A percentile compares a stretch with the other conserved stretches of the same genome.
phyloP scores from a whole-genome alignment of 2,797 vertebrate genomes.

The Otolemur crassicaudatus region DNA sequence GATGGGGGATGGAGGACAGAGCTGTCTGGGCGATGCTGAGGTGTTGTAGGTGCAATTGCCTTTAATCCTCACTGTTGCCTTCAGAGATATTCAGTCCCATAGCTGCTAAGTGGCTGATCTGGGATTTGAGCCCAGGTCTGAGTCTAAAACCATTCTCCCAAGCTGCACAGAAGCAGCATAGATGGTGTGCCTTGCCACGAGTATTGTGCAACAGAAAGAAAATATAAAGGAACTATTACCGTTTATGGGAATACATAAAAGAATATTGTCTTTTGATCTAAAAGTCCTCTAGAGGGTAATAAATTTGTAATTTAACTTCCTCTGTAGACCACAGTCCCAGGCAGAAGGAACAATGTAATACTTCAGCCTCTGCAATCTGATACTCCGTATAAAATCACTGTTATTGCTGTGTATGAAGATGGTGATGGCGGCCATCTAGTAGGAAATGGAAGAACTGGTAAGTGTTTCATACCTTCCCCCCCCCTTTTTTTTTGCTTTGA shows the following conservation, averaged over 20 bases:
- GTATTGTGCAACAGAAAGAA: neutral
- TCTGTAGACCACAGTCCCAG: constrained; percentile 93
- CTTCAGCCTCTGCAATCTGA: constrained; percentile 94
- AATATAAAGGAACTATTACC: neutral
- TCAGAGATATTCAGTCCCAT: neutral
- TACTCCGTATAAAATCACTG: constrained; percentile 96
- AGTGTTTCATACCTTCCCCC: neutral
- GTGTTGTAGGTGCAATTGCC: fast-evolving
- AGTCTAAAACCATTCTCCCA: neutral
- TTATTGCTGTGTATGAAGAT: constrained; percentile 95
- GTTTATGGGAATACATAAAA: neutral
- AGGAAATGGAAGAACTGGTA: constrained; percentile 95
- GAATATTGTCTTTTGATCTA: constrained; percentile 3
- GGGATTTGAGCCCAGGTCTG: neutral
- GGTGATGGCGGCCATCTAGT: constrained; percentile 93
- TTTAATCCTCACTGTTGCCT: neutral
- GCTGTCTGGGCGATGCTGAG: neutral
- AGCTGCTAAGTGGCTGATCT: neutral
- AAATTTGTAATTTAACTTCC: constrained; percentile 59
- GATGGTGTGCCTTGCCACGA: neutral
- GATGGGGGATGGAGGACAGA: neutral
- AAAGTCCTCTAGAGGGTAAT: constrained; percentile 5
- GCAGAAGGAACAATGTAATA: constrained; percentile 96
- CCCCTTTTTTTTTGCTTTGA: neutral
- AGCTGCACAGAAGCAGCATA: neutral